A percentile compares a stretch with the other conserved stretches of the same genome.
phyloP scores from a whole-genome alignment of 2,797 vertebrate species.

The Acipenser oxyrinchus region DNA sequence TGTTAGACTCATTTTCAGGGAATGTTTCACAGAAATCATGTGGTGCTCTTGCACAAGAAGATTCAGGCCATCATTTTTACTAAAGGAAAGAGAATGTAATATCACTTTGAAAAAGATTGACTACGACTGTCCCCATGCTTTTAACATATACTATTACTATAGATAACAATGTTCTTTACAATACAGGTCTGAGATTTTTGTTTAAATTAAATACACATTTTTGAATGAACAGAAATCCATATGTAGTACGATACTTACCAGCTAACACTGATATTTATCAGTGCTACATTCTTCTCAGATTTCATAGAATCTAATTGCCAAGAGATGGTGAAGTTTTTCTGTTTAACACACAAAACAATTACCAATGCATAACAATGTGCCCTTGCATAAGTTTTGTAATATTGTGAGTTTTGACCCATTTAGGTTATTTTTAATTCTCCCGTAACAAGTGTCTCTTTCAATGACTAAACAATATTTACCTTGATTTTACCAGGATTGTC shows the following conservation, averaged over 20 bases:
- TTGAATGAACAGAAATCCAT: slow-evolving; percentile 4
- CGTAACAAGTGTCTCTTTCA: too few species aligned
- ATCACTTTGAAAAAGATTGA: too few species aligned
- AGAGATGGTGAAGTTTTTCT: slow-evolving; percentile 43
- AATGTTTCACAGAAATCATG: slow-evolving; percentile 30
- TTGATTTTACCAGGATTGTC: too few species aligned
- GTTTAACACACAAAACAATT: neutral
- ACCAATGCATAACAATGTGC: neutral
- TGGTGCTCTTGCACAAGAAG: slow-evolving; percentile 22
- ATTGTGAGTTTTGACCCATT: too few species aligned
- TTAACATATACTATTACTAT: too few species aligned
- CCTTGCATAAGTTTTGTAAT: too few species aligned
- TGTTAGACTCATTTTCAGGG: slow-evolving; percentile 34
- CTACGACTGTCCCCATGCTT: too few species aligned
- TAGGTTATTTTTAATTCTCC: too few species aligned
- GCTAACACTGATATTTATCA: slow-evolving; percentile 40
- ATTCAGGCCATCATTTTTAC: slow-evolving; percentile 33
- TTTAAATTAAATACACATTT: neutral
- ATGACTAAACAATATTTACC: too few species aligned
- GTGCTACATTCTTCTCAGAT: slow-evolving; percentile 30
- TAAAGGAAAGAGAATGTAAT: slow-evolving; percentile 20
- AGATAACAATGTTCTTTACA: neutral
- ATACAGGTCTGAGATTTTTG: neutral
- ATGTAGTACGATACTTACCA: slow-evolving; percentile 42
- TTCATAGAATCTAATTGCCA: slow-evolving; percentile 47